Conservation (phyloP, 2,888 invertebrate genomes). For the Auanema freiburgensis region DNA sequence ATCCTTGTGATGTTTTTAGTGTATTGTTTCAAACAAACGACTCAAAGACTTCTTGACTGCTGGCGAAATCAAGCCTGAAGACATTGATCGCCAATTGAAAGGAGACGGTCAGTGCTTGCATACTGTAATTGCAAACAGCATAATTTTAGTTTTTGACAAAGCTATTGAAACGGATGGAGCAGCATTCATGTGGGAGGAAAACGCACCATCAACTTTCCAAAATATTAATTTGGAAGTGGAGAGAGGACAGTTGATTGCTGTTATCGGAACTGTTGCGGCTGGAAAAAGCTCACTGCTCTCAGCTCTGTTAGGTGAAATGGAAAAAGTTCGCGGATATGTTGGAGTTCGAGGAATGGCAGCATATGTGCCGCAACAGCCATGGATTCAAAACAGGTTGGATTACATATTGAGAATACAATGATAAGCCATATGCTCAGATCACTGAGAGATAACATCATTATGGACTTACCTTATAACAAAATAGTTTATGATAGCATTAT, state of each 20-base stretch:
- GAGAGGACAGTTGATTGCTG: slow-evolving; percentile 30
- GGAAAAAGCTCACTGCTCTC: slow-evolving; percentile 45
- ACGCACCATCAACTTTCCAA: slow-evolving; percentile 20
- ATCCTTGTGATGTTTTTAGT: slow-evolving; percentile 16
- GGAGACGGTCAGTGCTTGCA: slow-evolving; percentile 29
- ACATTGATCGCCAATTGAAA: slow-evolving; percentile 29
- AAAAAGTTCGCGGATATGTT: slow-evolving; percentile 51
- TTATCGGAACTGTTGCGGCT: slow-evolving; percentile 42
- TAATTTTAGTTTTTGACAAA: too few species aligned
- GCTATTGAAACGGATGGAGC: slow-evolving; percentile 34
- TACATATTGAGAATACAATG: too few species aligned
- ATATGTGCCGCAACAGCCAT: slow-evolving; percentile 92
- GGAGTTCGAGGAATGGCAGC: slow-evolving; percentile 71
- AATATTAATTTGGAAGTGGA: slow-evolving; percentile 29
- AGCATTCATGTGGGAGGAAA: slow-evolving; percentile 33
- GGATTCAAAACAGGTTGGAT: slow-evolving; percentile 89
- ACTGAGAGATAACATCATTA: slow-evolving; percentile 27
- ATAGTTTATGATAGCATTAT: slow-evolving; percentile 18
- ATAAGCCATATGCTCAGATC: slow-evolving; percentile 5
- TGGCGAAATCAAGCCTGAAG: slow-evolving; percentile 29
- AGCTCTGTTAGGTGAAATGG: slow-evolving; percentile 71
- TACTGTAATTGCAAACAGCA: background rate
- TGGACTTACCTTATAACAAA: slow-evolving; percentile 23
- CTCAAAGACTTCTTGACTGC: slow-evolving; percentile 53
- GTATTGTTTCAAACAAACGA: slow-evolving; percentile 55